Evolutionary conservation across 2,888 invertebrate genomes (phyloP).

Genomic region (Drosophila rellima): DNA sequence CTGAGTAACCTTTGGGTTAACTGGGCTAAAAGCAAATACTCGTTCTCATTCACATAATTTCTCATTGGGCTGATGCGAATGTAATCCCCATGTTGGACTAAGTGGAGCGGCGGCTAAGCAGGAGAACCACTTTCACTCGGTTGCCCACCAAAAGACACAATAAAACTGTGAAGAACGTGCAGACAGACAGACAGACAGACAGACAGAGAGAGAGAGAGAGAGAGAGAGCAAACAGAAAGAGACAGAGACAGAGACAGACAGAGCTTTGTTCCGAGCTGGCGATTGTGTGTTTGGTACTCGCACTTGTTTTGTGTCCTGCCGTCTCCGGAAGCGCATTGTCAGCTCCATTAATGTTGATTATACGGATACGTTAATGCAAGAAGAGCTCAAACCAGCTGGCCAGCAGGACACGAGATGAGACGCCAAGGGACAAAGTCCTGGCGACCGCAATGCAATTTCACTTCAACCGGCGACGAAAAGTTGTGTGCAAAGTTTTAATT

Average conservation of each 20-base stretch:
- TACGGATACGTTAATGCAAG: conserved; percentile 64
- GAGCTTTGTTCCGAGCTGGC: conserved; percentile 17
- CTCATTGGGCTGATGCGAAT: conserved; percentile 74
- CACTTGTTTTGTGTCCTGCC: conserved; percentile 35
- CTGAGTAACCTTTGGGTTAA: background rate
- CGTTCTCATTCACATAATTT: conserved; percentile 59
- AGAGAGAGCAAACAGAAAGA: background rate
- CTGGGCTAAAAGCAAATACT: conserved; percentile 4
- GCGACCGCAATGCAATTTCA: conserved; percentile 71
- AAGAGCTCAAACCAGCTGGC: conserved; percentile 39
- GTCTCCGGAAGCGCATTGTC: conserved; percentile 72
- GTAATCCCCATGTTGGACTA: conserved; percentile 69
- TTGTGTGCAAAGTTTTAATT: conserved; percentile 69
- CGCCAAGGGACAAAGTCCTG: background rate
- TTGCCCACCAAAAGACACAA: conserved; percentile 63
- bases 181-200: background rate
- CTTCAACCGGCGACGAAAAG: conserved; percentile 71
- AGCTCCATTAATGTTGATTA: conserved; percentile 80
- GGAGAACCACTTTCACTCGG: conserved; percentile 58
- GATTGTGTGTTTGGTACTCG: conserved; percentile 35
- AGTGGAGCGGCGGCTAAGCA: conserved; percentile 41
- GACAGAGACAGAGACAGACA: background rate
- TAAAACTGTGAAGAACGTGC: conserved; percentile 34
- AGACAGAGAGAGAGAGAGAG: background rate
- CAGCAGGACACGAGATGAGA: background rate